A percentile compares a stretch with the other conserved stretches of the same genome.
Conservation (phyloP, 2,888 invertebrate species). For the Orthosia gracilis region DNA sequence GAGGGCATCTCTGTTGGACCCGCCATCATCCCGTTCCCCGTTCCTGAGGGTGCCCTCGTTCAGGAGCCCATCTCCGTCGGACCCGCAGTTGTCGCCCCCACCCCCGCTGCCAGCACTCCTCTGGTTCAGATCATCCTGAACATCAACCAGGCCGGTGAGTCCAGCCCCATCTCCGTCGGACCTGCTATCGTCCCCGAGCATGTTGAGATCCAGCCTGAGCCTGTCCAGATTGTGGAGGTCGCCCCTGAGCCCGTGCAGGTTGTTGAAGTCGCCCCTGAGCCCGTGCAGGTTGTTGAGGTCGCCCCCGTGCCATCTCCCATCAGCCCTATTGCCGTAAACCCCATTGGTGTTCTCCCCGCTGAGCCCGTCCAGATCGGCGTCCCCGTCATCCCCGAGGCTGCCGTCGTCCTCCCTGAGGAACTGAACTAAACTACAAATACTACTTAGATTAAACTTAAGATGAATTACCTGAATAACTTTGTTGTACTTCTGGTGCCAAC, state of each 20-base stretch:
- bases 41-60: slow-evolving; percentile 44
- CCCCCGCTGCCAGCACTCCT: slow-evolving; percentile 52
- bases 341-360: slow-evolving; percentile 56
- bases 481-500: neutral
- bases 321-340: slow-evolving; percentile 4
- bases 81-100: slow-evolving; percentile 40
- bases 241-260: slow-evolving; percentile 45
- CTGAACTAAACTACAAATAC: slow-evolving; percentile 70
- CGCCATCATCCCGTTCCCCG: slow-evolving; percentile 54
- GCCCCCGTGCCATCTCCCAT: slow-evolving; percentile 6
- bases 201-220: slow-evolving; percentile 35
- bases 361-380: slow-evolving; percentile 40
- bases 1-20: slow-evolving; percentile 36
- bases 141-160: slow-evolving; percentile 61
- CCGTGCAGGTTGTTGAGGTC: slow-evolving; percentile 13
- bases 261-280: slow-evolving; percentile 15
- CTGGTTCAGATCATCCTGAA: slow-evolving; percentile 72
- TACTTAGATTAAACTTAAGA: slow-evolving; percentile 9
- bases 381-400: slow-evolving; percentile 64
- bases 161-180: slow-evolving; percentile 36
- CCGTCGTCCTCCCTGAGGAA: slow-evolving; percentile 69
- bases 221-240: slow-evolving; percentile 21
- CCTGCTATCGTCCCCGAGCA: slow-evolving; percentile 67
- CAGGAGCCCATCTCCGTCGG: slow-evolving; percentile 5
- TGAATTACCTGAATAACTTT: slow-evolving; percentile 3